phyloP scores from a whole-genome alignment of 2,888 invertebrate genomes.

The Bursaphelenchus okinawaensis region DNA sequence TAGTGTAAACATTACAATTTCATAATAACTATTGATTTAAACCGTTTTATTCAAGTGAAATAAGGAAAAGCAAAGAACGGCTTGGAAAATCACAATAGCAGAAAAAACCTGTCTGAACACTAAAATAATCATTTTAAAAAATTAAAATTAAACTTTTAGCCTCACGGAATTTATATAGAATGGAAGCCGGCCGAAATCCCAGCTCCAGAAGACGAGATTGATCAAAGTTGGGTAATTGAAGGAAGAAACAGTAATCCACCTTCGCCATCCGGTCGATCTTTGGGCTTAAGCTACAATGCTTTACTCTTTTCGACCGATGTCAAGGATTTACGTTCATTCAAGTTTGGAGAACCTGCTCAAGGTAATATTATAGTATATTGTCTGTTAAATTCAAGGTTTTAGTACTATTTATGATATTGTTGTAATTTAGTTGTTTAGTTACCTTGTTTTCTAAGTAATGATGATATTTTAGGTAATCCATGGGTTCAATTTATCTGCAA shows the following conservation, averaged over 20 bases:
- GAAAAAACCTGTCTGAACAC: too few species aligned
- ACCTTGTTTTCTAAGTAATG: slow-evolving; percentile 1
- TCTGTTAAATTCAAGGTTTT: not conserved
- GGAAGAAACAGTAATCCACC: slow-evolving; percentile 20
- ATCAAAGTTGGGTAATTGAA: slow-evolving; percentile 36
- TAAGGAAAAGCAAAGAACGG: too few species aligned
- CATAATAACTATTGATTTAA: too few species aligned
- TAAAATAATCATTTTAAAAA: too few species aligned
- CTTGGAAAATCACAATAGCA: too few species aligned
- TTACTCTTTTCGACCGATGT: slow-evolving; percentile 47
- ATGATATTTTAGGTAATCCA: slow-evolving; percentile 24
- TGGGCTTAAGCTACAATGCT: slow-evolving; percentile 18
- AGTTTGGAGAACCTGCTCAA: slow-evolving; percentile 40
- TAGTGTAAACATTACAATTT: too few species aligned
- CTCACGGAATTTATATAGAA: slow-evolving; percentile 51
- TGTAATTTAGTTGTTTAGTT: not conserved
- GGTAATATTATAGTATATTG: slow-evolving; percentile 12
- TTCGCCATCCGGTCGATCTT: not conserved
- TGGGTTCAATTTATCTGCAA: slow-evolving; percentile 66
- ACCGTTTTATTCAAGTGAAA: too few species aligned
- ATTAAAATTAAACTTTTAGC: slow-evolving; percentile 36
- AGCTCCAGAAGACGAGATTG: slow-evolving; percentile 17
- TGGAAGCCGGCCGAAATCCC: slow-evolving; percentile 40
- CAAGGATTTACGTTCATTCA: slow-evolving; percentile 51
- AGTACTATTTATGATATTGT: not conserved